These are phyloP conservation scores for Calycopis cecrops DNA, from an alignment of 1,140 invertebrate genomes.

Conservation along the genomic window DNA sequence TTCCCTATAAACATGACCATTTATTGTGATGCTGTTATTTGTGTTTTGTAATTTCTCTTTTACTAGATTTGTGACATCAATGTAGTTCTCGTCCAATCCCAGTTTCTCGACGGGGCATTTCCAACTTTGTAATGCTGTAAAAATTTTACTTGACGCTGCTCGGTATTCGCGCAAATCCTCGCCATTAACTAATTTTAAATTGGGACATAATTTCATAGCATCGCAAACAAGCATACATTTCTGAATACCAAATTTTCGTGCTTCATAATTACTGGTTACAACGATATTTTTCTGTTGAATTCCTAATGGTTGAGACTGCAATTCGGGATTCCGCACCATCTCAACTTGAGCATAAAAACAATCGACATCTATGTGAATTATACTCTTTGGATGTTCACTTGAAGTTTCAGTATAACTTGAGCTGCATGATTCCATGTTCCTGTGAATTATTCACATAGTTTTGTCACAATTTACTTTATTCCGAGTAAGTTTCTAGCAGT, in stretches of 20 bases:
- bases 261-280: slow-evolving; percentile 88
- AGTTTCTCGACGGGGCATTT: slow-evolving; percentile 83
- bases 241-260: slow-evolving; percentile 80
- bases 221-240: slow-evolving; percentile 85
- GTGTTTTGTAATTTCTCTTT: slow-evolving; percentile 67
- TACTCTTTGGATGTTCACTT: slow-evolving; percentile 76
- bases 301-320: slow-evolving; percentile 80
- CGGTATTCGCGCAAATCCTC: slow-evolving; percentile 86
- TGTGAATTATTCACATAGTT: slow-evolving; percentile 57
- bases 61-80: slow-evolving; percentile 84
- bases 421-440: slow-evolving; percentile 67
- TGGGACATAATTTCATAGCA: slow-evolving; percentile 80
- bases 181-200: slow-evolving; percentile 82
- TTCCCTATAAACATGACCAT: slow-evolving; percentile 76
- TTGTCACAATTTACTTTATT: slow-evolving; percentile 61
- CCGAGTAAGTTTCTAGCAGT: slow-evolving; percentile 59
- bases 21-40: slow-evolving; percentile 44
- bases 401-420: slow-evolving; percentile 48
- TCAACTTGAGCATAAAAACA: slow-evolving; percentile 91
- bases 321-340: slow-evolving; percentile 80
- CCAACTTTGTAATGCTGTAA: slow-evolving; percentile 79
- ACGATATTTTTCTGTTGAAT: slow-evolving; percentile 88
- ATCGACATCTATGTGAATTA: slow-evolving; percentile 86
- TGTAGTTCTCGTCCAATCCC: slow-evolving; percentile 87
- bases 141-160: slow-evolving; percentile 81